Evolutionary conservation across 1,140 invertebrate genomes (phyloP), one percentile per base, ranked within the genome.

Genomic region (Sinella curviseta): DNA sequence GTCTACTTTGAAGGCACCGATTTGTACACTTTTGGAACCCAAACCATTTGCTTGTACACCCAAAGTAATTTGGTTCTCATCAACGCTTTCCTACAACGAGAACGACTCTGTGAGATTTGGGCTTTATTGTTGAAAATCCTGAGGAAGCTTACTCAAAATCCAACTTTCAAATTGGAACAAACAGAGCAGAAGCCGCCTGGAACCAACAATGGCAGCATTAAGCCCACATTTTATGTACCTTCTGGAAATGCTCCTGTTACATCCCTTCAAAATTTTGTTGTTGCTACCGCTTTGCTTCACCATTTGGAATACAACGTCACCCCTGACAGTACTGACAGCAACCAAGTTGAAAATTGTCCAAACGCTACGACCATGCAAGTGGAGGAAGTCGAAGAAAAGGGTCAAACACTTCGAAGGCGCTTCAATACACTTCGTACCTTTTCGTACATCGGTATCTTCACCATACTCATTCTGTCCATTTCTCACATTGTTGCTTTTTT

Each of bases 11-110:
- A 39, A 2, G 74, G 74, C 1, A 75, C 74, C 3, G 74, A 75
- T 26, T 30, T 75, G 8, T 75, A 75, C 74, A 75, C 74, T 28
- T 75, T 75, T 48, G 74, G 74, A 75, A 24, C 28, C 16, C 74
- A 75, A 75, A 54, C 39, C 1, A 24, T 28, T n/a, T 54, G 34
- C 24, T 30, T 75, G 8, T 75, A 75, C 74, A n/a, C 39, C 24
- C 74, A 75, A 48, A 8, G n/a, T n/a, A 75, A 12, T 75, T 4
- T 36, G 3, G 39, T 75, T 2, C 24, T 75, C 3, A 1, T 36
- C 33, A 75, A 48, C 28, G 34, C 74, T 4, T 30, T 36, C 24
- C 2, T 75, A 4, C 17, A 30, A 3, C 14, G 74, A 14, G 16
- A 54, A 8, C 14, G 24, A 54, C 31, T 75, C n/a, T 24, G 39